Conservation (phyloP, 2,888 invertebrate genomes). For the Drosophila greeni region DNA sequence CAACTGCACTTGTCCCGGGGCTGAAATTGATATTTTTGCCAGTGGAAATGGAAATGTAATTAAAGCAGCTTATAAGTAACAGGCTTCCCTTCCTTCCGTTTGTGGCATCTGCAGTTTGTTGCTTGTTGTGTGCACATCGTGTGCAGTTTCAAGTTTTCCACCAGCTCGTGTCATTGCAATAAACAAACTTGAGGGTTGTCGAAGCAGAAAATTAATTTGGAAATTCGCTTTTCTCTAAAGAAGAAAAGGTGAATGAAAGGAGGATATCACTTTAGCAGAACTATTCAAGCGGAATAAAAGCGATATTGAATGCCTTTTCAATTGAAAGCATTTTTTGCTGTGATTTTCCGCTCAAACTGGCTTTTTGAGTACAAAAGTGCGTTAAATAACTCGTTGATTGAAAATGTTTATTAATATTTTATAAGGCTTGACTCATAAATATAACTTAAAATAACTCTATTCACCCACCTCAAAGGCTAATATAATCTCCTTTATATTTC, state of each 20-base stretch:
- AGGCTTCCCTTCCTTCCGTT: constrained; percentile 6
- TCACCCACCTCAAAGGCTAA: no score
- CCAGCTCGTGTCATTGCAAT: constrained; percentile 44
- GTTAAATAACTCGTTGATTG: not conserved
- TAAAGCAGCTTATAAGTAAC: constrained; percentile 52
- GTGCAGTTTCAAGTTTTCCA: constrained; percentile 28
- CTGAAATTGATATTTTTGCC: constrained; percentile 30
- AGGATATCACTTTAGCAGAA: constrained; percentile 1
- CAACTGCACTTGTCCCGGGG: constrained; percentile 25
- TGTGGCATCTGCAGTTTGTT: constrained; percentile 17
- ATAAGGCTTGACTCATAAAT: not conserved
- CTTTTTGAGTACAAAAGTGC: not conserved
- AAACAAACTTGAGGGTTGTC: constrained; percentile 36
- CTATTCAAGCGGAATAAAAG: constrained; percentile 1
- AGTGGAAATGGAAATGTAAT: constrained; percentile 49
- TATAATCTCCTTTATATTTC: not conserved
- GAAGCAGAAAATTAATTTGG: constrained; percentile 54
- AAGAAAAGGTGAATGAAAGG: constrained; percentile 1
- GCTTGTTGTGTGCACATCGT: constrained; percentile 9
- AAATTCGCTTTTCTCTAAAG: constrained; percentile 10
- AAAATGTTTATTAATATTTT: no score
- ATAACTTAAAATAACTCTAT: no score
- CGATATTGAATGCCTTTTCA: not conserved
- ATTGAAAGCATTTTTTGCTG: not conserved
- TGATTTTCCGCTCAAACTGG: not conserved